Base-by-base conservation (phyloP, 2,113 vertebrate genomes). In the Daboia siamensis region DNA sequence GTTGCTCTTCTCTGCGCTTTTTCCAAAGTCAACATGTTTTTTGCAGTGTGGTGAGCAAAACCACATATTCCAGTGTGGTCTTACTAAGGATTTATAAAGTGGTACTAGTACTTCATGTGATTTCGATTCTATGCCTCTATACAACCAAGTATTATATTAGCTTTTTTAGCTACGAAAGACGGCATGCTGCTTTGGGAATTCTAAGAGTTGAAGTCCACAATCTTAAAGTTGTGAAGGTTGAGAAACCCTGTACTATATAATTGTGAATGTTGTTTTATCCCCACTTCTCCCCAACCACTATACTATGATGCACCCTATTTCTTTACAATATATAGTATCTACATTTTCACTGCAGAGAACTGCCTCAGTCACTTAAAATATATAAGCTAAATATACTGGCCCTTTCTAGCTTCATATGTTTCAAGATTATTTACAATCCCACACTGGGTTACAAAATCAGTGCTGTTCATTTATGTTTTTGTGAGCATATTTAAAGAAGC, bases 281-380 rank as follows among this genome's bases (percentile, higher is more conserved):
- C 9, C n/a, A 21, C 95, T 96, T 94, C 94, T 96, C 96, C 96
- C 97, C 96, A 92, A 93, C 93, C 91, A 89, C 88, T 93, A 93
- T 95, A 95, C 44, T 95, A 94, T 93, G 93, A 95, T 94, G 95
- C 95, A 85, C 93, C 96, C 93, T 97, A 87, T 92, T 96, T 95
- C 94, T 93, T 93, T 96, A 94, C 88, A 95, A 88, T 86, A 11
- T 95, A 57, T 29, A 29, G 3, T 29, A 95, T 94, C 96, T 94
- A 92, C 91, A 93, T 93, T 97, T 97, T 96, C 95, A 97, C 96
- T 96, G 94, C 93, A 96, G 94, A 96, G 97, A 97, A 94, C 91
- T 93, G 96, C 94, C 96, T 97, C 95, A 95, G 94, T 95, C 96
- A 96, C 96, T 97, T 96, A 74, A 74, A 96, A 56, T 39, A 94